Conservation (phyloP, 2,888 invertebrate species). For the Dynastes hyllus region DNA sequence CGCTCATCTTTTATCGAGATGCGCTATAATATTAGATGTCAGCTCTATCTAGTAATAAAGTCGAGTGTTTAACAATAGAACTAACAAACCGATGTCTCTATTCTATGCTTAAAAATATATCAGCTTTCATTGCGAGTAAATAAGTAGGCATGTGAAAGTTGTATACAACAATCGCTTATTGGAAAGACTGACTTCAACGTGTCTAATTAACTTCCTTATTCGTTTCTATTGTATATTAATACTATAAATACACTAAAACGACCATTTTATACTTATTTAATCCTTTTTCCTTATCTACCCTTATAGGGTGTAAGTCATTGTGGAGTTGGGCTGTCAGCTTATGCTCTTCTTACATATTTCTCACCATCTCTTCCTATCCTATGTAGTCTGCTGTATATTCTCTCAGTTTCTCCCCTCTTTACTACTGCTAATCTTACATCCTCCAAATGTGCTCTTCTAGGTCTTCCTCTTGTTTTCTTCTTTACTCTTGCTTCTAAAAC, state of each 20-base stretch:
- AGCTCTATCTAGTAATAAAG: background rate
- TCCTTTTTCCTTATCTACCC: no score
- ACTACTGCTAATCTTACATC: no score
- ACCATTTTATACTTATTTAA: no score
- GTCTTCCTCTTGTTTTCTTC: no score
- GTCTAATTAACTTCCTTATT: background rate
- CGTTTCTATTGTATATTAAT: background rate
- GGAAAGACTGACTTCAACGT: background rate
- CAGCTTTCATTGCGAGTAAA: background rate
- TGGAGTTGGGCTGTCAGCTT: no score
- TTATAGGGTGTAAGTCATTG: no score
- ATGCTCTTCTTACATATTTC: no score
- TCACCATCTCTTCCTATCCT: no score
- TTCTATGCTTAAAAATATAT: background rate
- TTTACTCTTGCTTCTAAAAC: no score
- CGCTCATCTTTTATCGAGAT: background rate
- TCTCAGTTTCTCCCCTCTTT: no score
- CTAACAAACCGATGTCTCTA: background rate
- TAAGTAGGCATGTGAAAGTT: conserved; percentile 20
- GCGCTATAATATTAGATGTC: background rate
- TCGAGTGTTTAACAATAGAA: background rate
- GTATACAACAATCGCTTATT: background rate
- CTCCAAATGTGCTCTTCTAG: no score
- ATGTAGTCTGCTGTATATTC: no score
- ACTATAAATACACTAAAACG: background rate